A percentile compares a stretch with the other conserved stretches of the same genome.
phyloP scores from a whole-genome alignment of 2,888 invertebrate species.

The Drosophila falleni region DNA sequence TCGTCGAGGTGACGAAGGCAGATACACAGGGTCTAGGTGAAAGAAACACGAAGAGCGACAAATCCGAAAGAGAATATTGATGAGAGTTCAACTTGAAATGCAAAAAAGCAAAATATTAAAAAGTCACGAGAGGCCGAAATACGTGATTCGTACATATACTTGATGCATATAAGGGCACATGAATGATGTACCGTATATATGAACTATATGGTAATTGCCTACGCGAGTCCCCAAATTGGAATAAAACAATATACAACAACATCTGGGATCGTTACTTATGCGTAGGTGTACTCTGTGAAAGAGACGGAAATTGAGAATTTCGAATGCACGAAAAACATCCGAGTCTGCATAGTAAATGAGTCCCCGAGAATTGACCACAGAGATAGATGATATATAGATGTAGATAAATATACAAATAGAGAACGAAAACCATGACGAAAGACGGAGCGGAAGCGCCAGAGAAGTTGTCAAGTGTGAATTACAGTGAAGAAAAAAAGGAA shows the following conservation, averaged over 20 bases:
- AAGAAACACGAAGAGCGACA: constrained; percentile 13
- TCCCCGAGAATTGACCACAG: constrained; percentile 31
- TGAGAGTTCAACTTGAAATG: constrained; percentile 36
- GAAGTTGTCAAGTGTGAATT: constrained; percentile 68
- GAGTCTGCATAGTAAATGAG: constrained; percentile 63
- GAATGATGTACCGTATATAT: constrained; percentile 27
- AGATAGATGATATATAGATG: constrained; percentile 17
- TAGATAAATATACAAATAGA: constrained; percentile 13
- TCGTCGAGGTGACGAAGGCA: constrained; percentile 10
- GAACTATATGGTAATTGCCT: constrained; percentile 45
- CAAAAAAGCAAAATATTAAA: constrained; percentile 16
- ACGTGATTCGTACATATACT: constrained; percentile 13
- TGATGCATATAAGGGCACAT: constrained; percentile 57
- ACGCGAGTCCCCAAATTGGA: constrained; percentile 54
- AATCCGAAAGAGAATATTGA: constrained; percentile 9
- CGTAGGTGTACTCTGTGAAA: constrained; percentile 37
- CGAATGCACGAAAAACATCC: constrained; percentile 58
- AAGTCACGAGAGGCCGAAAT: constrained; percentile 18
- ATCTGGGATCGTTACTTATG: constrained; percentile 60
- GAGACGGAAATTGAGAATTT: constrained; percentile 50
- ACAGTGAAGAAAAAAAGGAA: constrained; percentile 24
- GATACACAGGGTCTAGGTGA: constrained; percentile 32
- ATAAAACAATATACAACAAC: constrained; percentile 43
- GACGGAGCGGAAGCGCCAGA: constrained; percentile 35
- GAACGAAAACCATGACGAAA: constrained; percentile 3